Evolutionary conservation across 1,140 invertebrate species (phyloP).

Genomic region (Aphelenchoides besseyi): DNA sequence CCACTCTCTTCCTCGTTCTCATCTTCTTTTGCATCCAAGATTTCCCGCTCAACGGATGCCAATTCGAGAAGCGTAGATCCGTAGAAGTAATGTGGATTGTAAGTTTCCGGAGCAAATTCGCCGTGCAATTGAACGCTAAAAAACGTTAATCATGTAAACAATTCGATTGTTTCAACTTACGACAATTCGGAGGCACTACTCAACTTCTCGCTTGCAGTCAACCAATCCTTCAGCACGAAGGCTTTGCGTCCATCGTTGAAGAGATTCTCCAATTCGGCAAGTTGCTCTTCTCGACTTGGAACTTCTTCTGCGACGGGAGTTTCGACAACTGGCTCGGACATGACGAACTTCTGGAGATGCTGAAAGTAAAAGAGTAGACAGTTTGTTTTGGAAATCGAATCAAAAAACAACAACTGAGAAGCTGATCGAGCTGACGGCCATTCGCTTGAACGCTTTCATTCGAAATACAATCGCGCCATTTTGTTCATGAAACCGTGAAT

Average conservation of each 20-base stretch:
- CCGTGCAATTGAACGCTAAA: neutral
- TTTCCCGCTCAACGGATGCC: neutral
- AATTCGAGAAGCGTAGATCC: neutral
- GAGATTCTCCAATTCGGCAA: neutral
- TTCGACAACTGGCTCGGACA: no score
- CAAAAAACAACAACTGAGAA: no score
- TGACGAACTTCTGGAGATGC: no score
- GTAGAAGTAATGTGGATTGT: slow-evolving; percentile 4
- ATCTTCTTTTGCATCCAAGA: neutral
- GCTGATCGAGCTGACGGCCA: no score
- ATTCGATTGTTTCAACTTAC: slow-evolving; percentile 8
- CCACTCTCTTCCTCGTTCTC: no score
- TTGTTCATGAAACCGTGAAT: no score
- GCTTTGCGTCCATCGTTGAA: slow-evolving; percentile 10
- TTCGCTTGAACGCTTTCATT: neutral
- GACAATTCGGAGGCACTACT: neutral
- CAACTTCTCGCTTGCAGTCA: neutral
- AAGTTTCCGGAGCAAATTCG: slow-evolving; percentile 12
- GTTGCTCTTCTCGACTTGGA: neutral
- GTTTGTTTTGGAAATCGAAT: no score
- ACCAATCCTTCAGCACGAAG: neutral
- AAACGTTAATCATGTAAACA: neutral
- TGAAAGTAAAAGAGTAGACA: no score
- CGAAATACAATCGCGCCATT: neutral
- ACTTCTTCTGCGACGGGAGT: neutral